Evolutionary conservation across 2,113 vertebrate species (phyloP).

Genomic region (Rhombomys opimus): DNA sequence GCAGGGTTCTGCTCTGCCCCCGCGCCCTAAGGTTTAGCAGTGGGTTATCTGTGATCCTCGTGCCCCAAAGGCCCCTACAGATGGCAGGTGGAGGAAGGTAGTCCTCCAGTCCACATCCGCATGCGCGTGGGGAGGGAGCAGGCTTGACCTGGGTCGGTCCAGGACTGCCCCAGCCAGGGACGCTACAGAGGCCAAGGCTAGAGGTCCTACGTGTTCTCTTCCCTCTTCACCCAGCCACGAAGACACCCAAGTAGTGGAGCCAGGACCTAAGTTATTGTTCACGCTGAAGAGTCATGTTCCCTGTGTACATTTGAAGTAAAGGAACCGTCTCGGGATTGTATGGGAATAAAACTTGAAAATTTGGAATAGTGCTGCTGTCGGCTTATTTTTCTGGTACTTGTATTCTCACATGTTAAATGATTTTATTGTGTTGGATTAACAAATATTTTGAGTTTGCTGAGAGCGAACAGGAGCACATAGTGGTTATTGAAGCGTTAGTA

Average conservation of each 20-base stretch:
- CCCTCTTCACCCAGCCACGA: background rate
- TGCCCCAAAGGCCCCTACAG: background rate
- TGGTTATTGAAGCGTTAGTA: conserved; percentile 89
- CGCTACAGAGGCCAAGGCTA: background rate
- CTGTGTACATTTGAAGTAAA: conserved; percentile 77
- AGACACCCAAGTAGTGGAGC: conserved; percentile 39
- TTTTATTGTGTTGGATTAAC: conserved; percentile 91
- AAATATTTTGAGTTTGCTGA: conserved; percentile 89
- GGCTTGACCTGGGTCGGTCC: background rate
- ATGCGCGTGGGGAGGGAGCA: background rate
- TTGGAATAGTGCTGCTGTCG: conserved; percentile 81
- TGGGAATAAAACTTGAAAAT: conserved; percentile 84
- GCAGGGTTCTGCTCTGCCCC: background rate
- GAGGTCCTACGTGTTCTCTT: background rate
- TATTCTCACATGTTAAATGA: conserved; percentile 86
- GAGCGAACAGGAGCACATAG: conserved; percentile 63
- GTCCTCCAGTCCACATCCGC: background rate
- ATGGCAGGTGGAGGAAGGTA: background rate
- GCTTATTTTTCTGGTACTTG: conserved; percentile 87
- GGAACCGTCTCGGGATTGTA: conserved; percentile 72
- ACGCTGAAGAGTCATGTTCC: conserved; percentile 68
- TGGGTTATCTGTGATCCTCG: background rate
- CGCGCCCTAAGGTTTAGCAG: background rate
- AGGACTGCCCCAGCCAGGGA: background rate
- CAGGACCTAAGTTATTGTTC: conserved; percentile 84